These are phyloP conservation scores for Meganola albula DNA, from an alignment of 2,888 invertebrate genomes.

Conservation along the genomic window DNA sequence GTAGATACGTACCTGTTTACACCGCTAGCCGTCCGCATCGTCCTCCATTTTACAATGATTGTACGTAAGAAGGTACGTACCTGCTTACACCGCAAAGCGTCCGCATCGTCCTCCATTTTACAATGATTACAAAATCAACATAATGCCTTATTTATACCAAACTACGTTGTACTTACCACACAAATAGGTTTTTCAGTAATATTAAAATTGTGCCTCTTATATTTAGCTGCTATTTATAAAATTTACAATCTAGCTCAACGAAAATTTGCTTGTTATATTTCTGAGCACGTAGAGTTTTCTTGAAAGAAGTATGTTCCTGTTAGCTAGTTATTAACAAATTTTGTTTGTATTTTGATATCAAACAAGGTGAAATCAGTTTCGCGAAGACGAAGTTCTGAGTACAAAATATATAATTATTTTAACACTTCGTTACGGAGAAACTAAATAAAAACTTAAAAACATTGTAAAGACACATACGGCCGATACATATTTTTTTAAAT, in stretches of 20 bases:
- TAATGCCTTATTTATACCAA: conserved; percentile 19
- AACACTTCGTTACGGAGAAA: too few relatives aligned
- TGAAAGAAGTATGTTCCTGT: too few relatives aligned
- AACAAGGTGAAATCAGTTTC: conserved; percentile 8
- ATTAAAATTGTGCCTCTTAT: conserved; percentile 6
- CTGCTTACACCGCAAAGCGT: conserved; percentile 17
- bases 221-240: conserved; percentile 10
- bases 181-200: conserved; percentile 10
- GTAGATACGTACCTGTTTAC: too few relatives aligned
- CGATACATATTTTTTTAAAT: too few relatives aligned
- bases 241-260: conserved; percentile 9
- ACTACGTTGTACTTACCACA: conserved; percentile 16
- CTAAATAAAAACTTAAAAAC: too few relatives aligned
- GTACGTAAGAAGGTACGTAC: too few relatives aligned
- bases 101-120: conserved; percentile 26
- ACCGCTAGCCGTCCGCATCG: too few relatives aligned
- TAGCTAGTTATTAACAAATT: too few relatives aligned
- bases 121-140: conserved; percentile 15
- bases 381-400: too few relatives aligned
- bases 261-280: conserved; percentile 13
- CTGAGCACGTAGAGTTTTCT: conserved; percentile 7
- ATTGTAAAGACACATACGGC: too few relatives aligned
- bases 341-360: conserved; percentile 5
- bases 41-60: too few relatives aligned
- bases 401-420: too few relatives aligned